phyloP scores from a whole-genome alignment of 2,888 invertebrate genomes.

The Cremastinae sp. region DNA sequence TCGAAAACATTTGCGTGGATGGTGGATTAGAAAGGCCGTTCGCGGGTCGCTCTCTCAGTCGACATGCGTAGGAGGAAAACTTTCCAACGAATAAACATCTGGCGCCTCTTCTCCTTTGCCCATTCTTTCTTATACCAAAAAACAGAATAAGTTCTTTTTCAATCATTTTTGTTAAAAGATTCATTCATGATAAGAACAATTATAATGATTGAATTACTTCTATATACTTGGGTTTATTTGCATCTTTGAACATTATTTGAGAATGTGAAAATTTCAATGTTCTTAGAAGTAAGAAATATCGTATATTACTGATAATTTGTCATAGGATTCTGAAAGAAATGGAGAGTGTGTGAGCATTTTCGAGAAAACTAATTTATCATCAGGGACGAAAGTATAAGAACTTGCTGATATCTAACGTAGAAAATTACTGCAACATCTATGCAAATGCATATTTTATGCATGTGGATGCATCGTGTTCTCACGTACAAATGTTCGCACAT shows the following conservation, averaged over 20 bases:
- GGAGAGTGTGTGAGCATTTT: too few species aligned
- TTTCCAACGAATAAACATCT: conserved; percentile 64
- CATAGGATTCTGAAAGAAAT: conserved; percentile 4
- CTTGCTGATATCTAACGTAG: too few species aligned
- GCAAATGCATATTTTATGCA: too few species aligned
- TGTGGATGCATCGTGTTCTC: not conserved
- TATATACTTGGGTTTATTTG: too few species aligned
- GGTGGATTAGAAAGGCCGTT: conserved; percentile 76
- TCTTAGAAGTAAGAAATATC: too few species aligned
- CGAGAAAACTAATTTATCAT: conserved; percentile 3
- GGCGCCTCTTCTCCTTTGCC: conserved; percentile 18
- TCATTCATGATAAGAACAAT: conserved; percentile 4
- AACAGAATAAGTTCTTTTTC: conserved; percentile 15
- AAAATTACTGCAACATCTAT: too few species aligned
- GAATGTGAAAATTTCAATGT: too few species aligned
- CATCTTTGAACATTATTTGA: too few species aligned
- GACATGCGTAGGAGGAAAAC: conserved; percentile 76
- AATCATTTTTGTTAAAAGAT: conserved; percentile 30
- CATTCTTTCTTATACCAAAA: conserved; percentile 38
- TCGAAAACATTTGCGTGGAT: conserved; percentile 73
- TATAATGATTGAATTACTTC: too few species aligned
- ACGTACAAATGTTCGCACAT: not conserved
- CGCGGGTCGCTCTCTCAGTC: conserved; percentile 61
- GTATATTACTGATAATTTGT: not conserved
- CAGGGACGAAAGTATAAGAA: conserved; percentile 1